Evolutionary conservation across 2,113 vertebrate genomes (phyloP).

Genomic region (Holacanthus passer): DNA sequence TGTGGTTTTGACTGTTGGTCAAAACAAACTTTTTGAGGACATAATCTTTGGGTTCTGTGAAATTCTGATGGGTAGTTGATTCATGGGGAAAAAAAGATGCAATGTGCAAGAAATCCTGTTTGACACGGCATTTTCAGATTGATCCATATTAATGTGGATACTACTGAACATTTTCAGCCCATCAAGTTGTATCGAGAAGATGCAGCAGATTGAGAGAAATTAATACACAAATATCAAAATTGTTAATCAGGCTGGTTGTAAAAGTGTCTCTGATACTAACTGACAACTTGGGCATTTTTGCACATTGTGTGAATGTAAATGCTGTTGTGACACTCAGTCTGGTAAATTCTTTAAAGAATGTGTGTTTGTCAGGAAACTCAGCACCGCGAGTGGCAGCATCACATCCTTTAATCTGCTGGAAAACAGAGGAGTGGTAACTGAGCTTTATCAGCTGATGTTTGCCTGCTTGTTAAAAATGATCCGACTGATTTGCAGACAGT

Average conservation of each 20-base stretch:
- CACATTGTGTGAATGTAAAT: slow-evolving; percentile 24
- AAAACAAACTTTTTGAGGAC: not conserved
- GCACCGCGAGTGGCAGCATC: not conserved
- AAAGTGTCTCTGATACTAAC: not conserved
- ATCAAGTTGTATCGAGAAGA: not conserved
- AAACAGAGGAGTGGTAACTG: not conserved
- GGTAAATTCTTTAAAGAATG: not conserved
- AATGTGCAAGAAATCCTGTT: not conserved
- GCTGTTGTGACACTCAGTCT: not conserved
- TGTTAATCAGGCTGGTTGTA: not conserved
- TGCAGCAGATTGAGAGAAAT: not conserved
- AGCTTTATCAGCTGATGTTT: not conserved
- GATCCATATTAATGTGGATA: not conserved
- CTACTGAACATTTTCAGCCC: not conserved
- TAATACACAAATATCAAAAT: not conserved
- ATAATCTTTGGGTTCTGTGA: not conserved
- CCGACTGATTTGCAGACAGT: no score
- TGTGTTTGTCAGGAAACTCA: not conserved
- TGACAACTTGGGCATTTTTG: not conserved
- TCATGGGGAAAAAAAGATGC: no score
- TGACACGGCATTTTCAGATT: no score
- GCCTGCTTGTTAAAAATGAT: not conserved
- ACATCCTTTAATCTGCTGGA: not conserved
- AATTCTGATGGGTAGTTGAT: not conserved
- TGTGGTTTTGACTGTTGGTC: no score